Evolutionary conservation across 92 coral and sea anemone genomes (phyloP).

Genomic region (Anthopleura xanthogrammica): DNA sequence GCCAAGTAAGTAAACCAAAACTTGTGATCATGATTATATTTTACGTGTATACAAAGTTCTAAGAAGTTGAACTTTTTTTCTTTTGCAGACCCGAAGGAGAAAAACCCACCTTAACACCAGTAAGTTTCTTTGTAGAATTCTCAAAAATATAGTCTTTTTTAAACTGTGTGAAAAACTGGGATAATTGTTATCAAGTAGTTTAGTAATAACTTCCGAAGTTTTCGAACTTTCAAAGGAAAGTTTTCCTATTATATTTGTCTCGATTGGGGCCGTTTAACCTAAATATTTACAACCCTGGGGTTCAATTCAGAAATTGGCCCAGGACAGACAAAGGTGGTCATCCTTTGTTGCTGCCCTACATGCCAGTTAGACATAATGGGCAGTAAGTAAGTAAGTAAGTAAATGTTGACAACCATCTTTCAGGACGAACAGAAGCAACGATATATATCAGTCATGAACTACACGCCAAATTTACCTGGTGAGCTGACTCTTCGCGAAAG

Average conservation of each 20-base stretch:
- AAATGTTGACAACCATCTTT: neutral
- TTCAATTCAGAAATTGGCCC: too few relatives aligned
- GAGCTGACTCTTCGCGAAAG: conserved; percentile 83
- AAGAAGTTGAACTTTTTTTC: neutral
- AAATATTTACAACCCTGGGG: too few relatives aligned
- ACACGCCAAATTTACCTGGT: conserved; percentile 64
- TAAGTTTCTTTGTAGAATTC: neutral
- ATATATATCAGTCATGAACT: conserved; percentile 70
- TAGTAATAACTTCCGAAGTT: neutral
- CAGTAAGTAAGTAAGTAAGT: too few relatives aligned
- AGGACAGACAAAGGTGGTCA: too few relatives aligned
- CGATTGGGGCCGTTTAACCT: too few relatives aligned
- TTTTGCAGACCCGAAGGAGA: conserved; percentile 1
- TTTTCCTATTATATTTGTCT: too few relatives aligned
- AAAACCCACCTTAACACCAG: neutral
- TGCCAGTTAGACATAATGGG: too few relatives aligned
- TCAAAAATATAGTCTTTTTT: neutral
- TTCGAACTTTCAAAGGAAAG: neutral
- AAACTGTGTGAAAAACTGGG: too few relatives aligned
- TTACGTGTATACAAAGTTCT: neutral
- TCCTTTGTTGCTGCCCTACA: too few relatives aligned
- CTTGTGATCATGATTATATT: neutral
- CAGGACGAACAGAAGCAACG: conserved; percentile 59
- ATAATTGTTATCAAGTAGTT: too few relatives aligned
- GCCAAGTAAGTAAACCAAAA: conserved; percentile 49